phyloP scores from a whole-genome alignment of 2,797 vertebrate genomes.

The Galago senegalensis region DNA sequence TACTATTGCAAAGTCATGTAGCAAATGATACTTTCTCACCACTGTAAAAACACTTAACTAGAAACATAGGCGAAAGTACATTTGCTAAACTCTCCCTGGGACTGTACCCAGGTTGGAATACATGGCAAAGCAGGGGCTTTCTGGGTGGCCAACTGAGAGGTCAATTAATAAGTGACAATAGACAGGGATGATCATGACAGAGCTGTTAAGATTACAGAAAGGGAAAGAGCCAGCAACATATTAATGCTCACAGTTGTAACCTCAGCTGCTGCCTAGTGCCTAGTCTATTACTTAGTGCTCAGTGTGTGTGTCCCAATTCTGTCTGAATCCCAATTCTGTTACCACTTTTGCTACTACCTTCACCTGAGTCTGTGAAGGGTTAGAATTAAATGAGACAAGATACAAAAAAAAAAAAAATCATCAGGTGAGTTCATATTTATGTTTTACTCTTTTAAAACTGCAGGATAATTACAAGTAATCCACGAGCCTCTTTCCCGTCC shows the following conservation, averaged over 20 bases:
- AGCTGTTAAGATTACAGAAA: background rate
- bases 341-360: background rate
- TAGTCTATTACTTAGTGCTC: background rate
- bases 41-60: slow-evolving; percentile 18
- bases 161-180: background rate
- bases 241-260: background rate
- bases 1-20: background rate
- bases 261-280: background rate
- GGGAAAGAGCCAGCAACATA: background rate
- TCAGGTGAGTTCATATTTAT: too few relatives aligned
- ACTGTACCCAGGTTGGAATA: background rate
- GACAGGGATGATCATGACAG: background rate
- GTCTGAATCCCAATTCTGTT: slow-evolving; percentile 14
- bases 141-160: background rate
- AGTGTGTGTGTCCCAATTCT: background rate
- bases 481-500: too few relatives aligned
- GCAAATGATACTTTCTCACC: background rate
- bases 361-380: background rate
- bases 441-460: too few relatives aligned
- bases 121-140: slow-evolving; percentile 29
- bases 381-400: slow-evolving; percentile 2
- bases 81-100: slow-evolving; percentile 7
- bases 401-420: background rate
- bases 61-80: background rate
- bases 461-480: too few relatives aligned